Evolutionary conservation across 2,797 vertebrate species (phyloP).

Genomic region (Ctenochaetus hawaiiensis): DNA sequence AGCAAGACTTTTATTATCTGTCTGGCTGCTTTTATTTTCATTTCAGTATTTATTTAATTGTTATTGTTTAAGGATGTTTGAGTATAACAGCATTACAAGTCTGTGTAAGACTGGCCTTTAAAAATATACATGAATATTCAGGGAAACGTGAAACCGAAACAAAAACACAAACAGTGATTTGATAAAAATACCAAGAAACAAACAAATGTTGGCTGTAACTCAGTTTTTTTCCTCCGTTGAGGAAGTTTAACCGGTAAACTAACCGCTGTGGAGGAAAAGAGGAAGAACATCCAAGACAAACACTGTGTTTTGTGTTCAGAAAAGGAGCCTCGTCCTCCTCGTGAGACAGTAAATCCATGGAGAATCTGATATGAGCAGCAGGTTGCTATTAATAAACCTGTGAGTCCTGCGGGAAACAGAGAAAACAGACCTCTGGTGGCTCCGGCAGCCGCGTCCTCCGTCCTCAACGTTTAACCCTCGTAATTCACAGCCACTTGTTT

Average conservation of each 20-base stretch:
- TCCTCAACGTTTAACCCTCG: constrained; percentile 36
- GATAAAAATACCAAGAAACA: no score
- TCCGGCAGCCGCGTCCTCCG: constrained; percentile 15
- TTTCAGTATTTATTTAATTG: no score
- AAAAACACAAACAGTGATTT: no score
- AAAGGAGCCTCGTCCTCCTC: constrained; percentile 40
- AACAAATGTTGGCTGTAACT: no score
- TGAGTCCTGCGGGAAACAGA: constrained; percentile 38
- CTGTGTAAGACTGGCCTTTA: no score
- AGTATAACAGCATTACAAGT: no score
- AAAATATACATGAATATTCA: no score
- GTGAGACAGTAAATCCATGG: constrained; percentile 32
- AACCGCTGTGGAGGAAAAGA: constrained; percentile 20
- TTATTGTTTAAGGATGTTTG: no score
- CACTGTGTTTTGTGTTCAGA: constrained; percentile 46
- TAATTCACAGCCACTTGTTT: constrained; percentile 56
- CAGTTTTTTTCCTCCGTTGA: neutral
- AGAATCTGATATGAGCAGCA: constrained; percentile 55
- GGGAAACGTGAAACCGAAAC: no score
- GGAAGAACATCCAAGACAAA: constrained; percentile 51
- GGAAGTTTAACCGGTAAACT: constrained; percentile 23
- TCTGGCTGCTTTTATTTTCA: no score
- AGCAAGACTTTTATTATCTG: neutral
- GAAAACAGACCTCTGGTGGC: constrained; percentile 23
- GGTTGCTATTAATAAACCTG: constrained; percentile 59